Percentiles rank a stretch among this genome's conserved stretches.
phyloP scores from a whole-genome alignment of 2,797 vertebrate species.

The Oryzias sinensis region DNA sequence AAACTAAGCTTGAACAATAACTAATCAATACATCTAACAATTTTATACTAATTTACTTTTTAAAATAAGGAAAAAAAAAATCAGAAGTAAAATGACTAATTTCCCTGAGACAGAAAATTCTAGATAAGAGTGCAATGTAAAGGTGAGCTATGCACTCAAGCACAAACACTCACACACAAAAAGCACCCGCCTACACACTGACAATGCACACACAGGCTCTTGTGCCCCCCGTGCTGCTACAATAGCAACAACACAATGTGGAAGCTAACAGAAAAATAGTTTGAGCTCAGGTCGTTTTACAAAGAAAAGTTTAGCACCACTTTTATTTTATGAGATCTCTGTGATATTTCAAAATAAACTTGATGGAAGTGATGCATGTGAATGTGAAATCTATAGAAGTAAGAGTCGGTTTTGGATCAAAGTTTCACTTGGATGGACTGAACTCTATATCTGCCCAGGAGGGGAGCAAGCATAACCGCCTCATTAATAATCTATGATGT shows the following conservation, averaged over 20 bases:
- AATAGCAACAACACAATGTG: constrained; percentile 75
- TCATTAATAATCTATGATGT: constrained; percentile 64
- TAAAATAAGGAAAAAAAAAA: not conserved
- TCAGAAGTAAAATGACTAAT: constrained; percentile 26
- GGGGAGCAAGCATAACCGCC: constrained; percentile 42
- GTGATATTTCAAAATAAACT: not conserved
- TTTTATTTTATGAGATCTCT: too few relatives aligned
- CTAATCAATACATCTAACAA: too few relatives aligned
- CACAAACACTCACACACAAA: constrained; percentile 37
- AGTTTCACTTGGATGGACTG: constrained; percentile 27
- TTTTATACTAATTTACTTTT: too few relatives aligned
- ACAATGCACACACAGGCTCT: constrained; percentile 68
- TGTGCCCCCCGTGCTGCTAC: constrained; percentile 59
- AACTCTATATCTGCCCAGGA: constrained; percentile 60
- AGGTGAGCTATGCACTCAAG: constrained; percentile 21
- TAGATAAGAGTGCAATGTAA: constrained; percentile 65
- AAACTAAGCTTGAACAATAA: not conserved
- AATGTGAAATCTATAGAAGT: not conserved
- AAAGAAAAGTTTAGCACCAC: not conserved
- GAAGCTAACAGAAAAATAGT: constrained; percentile 75
- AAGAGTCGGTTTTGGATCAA: constrained; percentile 15
- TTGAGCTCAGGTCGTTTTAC: constrained; percentile 46
- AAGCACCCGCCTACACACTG: constrained; percentile 49
- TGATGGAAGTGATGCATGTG: not conserved
- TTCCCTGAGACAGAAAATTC: constrained; percentile 63